These are phyloP conservation scores for Anguilla pacifica DNA, from an alignment of 2,797 vertebrate genomes.

Conservation along the genomic window DNA sequence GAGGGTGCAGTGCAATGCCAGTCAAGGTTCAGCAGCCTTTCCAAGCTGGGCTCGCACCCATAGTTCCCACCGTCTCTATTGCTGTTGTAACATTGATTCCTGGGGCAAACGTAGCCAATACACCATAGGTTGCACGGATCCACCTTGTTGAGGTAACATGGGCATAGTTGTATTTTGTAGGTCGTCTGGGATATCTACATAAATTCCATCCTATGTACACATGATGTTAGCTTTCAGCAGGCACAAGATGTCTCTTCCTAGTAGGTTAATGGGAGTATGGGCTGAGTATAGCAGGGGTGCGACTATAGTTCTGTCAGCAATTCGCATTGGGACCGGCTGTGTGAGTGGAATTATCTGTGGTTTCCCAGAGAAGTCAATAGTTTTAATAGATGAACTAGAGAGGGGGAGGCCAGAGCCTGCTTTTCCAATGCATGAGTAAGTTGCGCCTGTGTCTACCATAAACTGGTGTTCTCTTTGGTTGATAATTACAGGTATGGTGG, in stretches of 20 bases:
- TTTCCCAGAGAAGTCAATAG: conserved; percentile 19
- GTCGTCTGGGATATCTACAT: no score
- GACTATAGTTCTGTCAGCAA: not conserved
- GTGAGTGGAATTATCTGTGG: not conserved
- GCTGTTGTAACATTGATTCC: not conserved
- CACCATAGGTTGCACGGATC: not conserved
- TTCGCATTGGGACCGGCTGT: not conserved
- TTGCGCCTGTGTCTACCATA: not conserved
- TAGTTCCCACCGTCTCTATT: not conserved
- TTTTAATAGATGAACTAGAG: not conserved
- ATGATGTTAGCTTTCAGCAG: no score
- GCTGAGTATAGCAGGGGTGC: not conserved
- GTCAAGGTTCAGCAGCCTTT: not conserved
- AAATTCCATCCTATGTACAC: no score
- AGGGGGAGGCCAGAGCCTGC: conserved; percentile 18
- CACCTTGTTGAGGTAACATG: not conserved
- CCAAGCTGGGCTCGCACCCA: not conserved
- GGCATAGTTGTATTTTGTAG: no score
- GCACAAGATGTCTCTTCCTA: not conserved
- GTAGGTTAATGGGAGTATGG: not conserved
- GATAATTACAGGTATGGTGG: not conserved
- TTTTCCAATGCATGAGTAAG: not conserved
- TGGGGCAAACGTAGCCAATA: not conserved
- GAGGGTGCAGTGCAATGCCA: not conserved
- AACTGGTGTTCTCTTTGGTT: not conserved